Percentiles rank a stretch among this genome's conserved stretches.
Evolutionary conservation across 2,888 invertebrate species (phyloP).

Genomic region (Abrostola triplasia): DNA sequence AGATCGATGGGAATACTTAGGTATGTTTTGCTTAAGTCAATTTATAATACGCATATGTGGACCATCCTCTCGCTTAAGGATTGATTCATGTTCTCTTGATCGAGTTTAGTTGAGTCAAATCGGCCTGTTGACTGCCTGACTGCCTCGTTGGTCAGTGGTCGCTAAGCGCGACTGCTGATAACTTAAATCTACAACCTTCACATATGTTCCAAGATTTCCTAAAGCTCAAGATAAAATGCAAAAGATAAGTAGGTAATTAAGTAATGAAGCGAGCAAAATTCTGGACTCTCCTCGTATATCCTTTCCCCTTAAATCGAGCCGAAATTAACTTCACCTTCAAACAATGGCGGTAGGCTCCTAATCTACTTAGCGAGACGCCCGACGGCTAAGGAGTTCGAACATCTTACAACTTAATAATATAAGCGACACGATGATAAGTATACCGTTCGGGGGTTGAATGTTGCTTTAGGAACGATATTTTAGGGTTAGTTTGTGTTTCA

Average conservation of each 20-base stretch:
- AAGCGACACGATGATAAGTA: background rate
- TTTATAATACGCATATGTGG: no score
- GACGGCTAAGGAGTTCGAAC: background rate
- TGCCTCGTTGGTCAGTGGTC: no score
- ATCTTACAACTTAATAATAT: slow-evolving; percentile 1
- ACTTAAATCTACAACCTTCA: no score
- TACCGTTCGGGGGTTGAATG: background rate
- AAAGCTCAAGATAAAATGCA: no score
- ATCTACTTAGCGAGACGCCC: slow-evolving; percentile 1
- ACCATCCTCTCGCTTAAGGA: no score
- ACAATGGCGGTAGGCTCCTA: slow-evolving; percentile 1
- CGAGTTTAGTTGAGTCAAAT: no score
- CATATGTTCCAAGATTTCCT: no score
- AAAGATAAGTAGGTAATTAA: background rate
- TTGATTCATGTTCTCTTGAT: no score
- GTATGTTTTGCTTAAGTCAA: no score
- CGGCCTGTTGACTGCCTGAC: no score
- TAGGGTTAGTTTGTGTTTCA: background rate
- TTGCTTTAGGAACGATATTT: slow-evolving; percentile 5
- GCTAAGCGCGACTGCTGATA: no score
- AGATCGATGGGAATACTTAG: no score
- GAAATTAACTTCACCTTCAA: slow-evolving; percentile 5
- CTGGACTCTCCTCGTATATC: background rate
- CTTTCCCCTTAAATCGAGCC: background rate
- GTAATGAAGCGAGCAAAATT: background rate